phyloP scores from a whole-genome alignment of 2,797 vertebrate genomes.

The Gallinago stenura region DNA sequence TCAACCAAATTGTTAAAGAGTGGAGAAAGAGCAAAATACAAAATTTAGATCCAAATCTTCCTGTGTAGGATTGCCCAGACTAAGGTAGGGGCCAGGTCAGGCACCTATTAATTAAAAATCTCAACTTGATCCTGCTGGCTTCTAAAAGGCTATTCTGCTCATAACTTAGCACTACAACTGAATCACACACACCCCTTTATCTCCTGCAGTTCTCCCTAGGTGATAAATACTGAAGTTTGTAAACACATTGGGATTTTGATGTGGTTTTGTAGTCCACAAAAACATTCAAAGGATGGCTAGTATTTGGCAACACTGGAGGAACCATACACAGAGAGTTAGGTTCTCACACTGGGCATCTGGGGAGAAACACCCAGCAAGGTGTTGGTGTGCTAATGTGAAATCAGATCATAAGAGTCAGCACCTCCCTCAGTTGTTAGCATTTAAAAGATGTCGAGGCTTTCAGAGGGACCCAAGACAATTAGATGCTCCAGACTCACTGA shows the following conservation, averaged over 20 bases:
- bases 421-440: neutral
- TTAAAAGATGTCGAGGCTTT: slow-evolving; percentile 13
- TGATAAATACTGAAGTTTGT: neutral
- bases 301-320: neutral
- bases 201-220: neutral
- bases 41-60: neutral
- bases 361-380: neutral
- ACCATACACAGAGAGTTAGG: neutral
- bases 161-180: neutral
- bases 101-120: neutral
- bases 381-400: neutral
- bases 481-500: neutral
- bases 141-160: neutral
- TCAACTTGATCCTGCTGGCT: neutral
- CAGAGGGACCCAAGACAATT: slow-evolving; percentile 19
- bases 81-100: neutral
- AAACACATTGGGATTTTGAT: slow-evolving; percentile 3
- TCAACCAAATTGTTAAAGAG: neutral
- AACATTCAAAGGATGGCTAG: neutral
- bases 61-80: neutral
- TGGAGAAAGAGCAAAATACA: neutral
- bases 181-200: neutral
- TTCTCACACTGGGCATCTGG: neutral
- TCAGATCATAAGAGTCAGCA: neutral
- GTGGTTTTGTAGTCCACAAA: neutral